Percentiles rank a stretch among this genome's conserved stretches.
Conservation (phyloP, 2,888 invertebrate species). For the Sarcophaga variegata region DNA sequence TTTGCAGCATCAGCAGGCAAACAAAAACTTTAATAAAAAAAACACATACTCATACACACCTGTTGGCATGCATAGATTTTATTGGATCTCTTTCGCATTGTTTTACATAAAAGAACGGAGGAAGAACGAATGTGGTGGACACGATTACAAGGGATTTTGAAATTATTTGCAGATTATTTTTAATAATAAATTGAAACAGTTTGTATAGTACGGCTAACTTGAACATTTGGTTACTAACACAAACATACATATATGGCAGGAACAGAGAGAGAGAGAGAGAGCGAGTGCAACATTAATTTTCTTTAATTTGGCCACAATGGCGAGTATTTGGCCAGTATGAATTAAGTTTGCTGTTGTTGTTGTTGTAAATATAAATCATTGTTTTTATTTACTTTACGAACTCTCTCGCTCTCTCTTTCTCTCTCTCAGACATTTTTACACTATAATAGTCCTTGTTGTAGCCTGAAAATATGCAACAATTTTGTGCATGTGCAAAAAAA, state of each 20-base stretch:
- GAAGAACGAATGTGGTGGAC: neutral
- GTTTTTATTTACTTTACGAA: conserved; percentile 62
- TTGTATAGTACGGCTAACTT: neutral
- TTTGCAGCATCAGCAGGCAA: too few species aligned
- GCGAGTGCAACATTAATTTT: neutral
- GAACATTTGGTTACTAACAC: neutral
- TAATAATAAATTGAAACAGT: neutral
- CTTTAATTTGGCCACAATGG: neutral
- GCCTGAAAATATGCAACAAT: conserved; percentile 59
- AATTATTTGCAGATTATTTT: neutral
- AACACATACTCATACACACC: too few species aligned
- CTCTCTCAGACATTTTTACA: conserved; percentile 12
- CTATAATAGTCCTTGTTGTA: neutral
- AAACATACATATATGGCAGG: neutral
- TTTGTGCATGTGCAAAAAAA: conserved; percentile 4
- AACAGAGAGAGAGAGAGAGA: neutral
- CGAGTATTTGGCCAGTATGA: conserved; percentile 49
- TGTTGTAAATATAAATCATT: conserved; percentile 58
- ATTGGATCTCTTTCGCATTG: neutral
- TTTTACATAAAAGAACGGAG: neutral
- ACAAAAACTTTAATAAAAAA: too few species aligned
- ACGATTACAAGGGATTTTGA: neutral
- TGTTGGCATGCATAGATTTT: too few species aligned
- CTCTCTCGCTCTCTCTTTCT: neutral
- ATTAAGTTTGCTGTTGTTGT: neutral